These are phyloP conservation scores for Heliconius sara DNA, from an alignment of 2,888 invertebrate genomes.

Conservation along the genomic window DNA sequence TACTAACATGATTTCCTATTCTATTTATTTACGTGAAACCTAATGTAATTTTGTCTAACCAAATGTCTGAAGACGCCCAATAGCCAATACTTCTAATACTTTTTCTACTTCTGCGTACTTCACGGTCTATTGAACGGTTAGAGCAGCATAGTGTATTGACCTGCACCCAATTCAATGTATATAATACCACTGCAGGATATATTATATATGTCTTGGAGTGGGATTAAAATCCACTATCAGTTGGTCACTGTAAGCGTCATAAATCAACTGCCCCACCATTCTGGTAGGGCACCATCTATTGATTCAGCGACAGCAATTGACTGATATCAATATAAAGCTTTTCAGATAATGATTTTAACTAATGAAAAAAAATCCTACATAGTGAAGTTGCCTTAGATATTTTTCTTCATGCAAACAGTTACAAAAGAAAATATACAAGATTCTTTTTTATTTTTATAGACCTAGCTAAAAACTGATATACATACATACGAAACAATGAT, in stretches of 20 bases:
- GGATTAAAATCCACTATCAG: not conserved
- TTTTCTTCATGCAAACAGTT: conserved; percentile 4
- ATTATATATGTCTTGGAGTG: not conserved
- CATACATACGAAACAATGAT: conserved; percentile 23
- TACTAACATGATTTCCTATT: too few species aligned
- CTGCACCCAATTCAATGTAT: not conserved
- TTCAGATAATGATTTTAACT: not conserved
- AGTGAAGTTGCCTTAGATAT: not conserved
- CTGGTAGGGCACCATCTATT: not conserved
- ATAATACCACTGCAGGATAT: not conserved
- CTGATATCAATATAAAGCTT: not conserved
- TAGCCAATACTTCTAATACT: too few species aligned
- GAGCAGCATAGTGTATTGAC: not conserved
- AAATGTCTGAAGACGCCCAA: too few species aligned
- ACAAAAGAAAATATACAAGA: too few species aligned
- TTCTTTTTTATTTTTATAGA: conserved; percentile 7
- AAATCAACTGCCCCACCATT: not conserved
- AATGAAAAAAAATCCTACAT: not conserved
- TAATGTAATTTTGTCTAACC: too few species aligned
- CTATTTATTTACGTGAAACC: too few species aligned
- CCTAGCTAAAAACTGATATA: conserved; percentile 47
- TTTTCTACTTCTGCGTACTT: too few species aligned
- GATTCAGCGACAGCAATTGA: not conserved
- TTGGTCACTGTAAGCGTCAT: not conserved
- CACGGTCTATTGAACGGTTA: too few species aligned